Base-by-base conservation (phyloP, 2,113 vertebrate genomes). In the Toxotes chatareus region DNA sequence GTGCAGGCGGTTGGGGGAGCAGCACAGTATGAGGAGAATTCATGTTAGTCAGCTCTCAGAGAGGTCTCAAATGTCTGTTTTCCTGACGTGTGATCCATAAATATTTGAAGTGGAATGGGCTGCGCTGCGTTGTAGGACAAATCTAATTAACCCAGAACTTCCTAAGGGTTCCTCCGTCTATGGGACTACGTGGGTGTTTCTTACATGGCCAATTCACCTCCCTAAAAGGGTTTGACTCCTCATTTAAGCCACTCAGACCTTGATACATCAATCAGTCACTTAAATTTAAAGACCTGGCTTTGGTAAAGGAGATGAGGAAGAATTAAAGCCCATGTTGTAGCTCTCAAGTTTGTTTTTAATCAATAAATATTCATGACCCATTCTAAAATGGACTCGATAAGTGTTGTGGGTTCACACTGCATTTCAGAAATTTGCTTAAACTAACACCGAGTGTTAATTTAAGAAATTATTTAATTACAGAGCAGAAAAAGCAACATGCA, bases 91-190 rank as follows among this genome's bases (percentile, higher is more conserved):
- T 92, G 87, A 94, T 93, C 91, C 92, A 89, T 93, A 95, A 94
- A 95, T 94, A 95, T 94, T 95, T 93, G 86, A 93, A 93, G 91
- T 93, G 90, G 92, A 95, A 89, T 86, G 85, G 83, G 83, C 93
- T 94, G 88, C 76, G 74, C 85, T 89, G 72, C 88, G 68, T 91
- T 86, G 86, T 88, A 87, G 93, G 90, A 94, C 91, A 94, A 95
- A 95, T 95, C 89, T 88, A 92, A 95, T 95, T 93, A 95, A 93
- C 92, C 88, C 88, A 75, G 67, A 80, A 89, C 91, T 94, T 94
- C 93, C 94, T 93, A 80, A 71, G 84, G 80, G 90, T 87, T 91
- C 69, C 87, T 77, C 68, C 16, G 73, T 92, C 90, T 90, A 86
- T 36, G 31, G 67, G 55, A 44, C 61, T 78, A 72, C 44, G 36